A percentile compares a stretch with the other conserved stretches of the same genome.
These are phyloP conservation scores for Xylocampa areola DNA, from an alignment of 2,888 invertebrate genomes.

Conservation along the genomic window DNA sequence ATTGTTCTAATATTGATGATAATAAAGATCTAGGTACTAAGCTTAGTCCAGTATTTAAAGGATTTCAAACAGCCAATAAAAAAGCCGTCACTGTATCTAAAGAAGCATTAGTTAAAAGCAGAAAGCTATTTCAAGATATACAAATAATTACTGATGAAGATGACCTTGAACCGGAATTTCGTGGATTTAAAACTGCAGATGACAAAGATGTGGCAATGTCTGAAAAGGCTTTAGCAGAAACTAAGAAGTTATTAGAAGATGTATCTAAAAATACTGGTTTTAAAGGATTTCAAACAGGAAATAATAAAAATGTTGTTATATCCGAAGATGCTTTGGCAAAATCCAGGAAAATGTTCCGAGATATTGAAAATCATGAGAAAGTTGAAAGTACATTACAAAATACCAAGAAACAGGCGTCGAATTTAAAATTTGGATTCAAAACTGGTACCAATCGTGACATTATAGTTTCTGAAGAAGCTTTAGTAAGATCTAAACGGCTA, in stretches of 20 bases:
- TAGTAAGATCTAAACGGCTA: constrained; percentile 33
- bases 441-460: constrained; percentile 22
- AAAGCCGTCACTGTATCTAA: constrained; percentile 69
- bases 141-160: constrained; percentile 11
- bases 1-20: neutral
- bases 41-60: constrained; percentile 39
- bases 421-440: constrained; percentile 25
- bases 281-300: constrained; percentile 49
- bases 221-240: constrained; percentile 68
- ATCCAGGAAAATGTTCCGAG: constrained; percentile 60
- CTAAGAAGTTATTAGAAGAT: constrained; percentile 69
- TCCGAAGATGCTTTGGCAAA: constrained; percentile 56
- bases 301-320: constrained; percentile 45
- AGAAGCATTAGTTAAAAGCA: constrained; percentile 72
- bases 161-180: constrained; percentile 34
- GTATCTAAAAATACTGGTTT: constrained; percentile 44
- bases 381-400: neutral
- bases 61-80: constrained; percentile 74
- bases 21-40: neutral
- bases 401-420: neutral
- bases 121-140: constrained; percentile 65
- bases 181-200: constrained; percentile 65
- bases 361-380: constrained; percentile 34
- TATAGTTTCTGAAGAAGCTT: constrained; percentile 22
- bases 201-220: constrained; percentile 61